Conservation (phyloP, 2,113 vertebrate species). For the Anguilla japonica region DNA sequence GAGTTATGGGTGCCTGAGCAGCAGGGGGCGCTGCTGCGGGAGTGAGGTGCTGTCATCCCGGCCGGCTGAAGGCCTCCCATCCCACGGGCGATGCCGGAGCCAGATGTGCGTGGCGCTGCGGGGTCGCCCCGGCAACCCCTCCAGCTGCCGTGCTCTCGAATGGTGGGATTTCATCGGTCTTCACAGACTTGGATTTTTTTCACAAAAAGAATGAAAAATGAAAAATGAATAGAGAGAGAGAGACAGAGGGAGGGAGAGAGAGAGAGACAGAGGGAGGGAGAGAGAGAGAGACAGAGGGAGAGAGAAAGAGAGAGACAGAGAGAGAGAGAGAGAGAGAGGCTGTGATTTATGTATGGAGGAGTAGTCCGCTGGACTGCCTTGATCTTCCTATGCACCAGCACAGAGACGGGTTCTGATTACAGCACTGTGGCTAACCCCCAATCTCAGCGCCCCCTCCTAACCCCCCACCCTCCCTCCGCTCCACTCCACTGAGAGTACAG, state of each 20-base stretch:
- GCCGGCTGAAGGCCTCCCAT: no score
- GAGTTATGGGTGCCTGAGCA: no score
- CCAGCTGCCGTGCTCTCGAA: no score
- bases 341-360: conserved; percentile 12
- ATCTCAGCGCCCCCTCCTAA: no score
- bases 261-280: not conserved
- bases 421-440: not conserved
- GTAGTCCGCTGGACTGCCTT: not conserved
- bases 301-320: not conserved
- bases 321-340: not conserved
- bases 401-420: not conserved
- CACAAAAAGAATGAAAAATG: not conserved
- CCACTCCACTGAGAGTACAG: not conserved
- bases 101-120: no score
- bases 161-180: not conserved
- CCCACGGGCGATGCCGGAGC: no score
- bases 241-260: not conserved
- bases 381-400: not conserved
- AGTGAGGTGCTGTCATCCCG: no score
- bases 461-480: not conserved
- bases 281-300: not conserved
- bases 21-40: no score
- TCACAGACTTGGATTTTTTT: conserved; percentile 10
- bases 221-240: not conserved
- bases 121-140: no score